Base-by-base conservation (phyloP, 2,888 invertebrate species). In the Zygaena filipendulae region DNA sequence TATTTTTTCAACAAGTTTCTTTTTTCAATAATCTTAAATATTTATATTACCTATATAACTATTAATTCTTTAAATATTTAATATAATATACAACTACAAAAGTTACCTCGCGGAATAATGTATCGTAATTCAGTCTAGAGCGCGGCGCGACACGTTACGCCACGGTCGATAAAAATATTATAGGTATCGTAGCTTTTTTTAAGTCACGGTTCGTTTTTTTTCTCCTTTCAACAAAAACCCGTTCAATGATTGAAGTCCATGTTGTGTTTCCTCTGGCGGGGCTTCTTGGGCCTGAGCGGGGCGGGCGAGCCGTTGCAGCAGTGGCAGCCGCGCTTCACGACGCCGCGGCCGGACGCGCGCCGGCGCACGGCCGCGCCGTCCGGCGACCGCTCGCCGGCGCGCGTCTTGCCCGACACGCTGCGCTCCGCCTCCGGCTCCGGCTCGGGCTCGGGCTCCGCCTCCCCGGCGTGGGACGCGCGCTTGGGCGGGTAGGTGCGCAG, bases 291-390 rank as follows among this genome's bases (percentile, higher is more conserved):
- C 22, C 80, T 63, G 0, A 74, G 70, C 5, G 83, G 74, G 3
- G 81, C 77, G 1, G 83, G 80, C 1, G 79, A 71, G 4, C 84
- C 85, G 49, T 70, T 82, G 55, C 86, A 86, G 53, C 86, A 86
- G 18, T 81, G 81, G 47, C 86, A 86, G 27, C 82, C 83, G 21
- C 84, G 77, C 42, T 84, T 85, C 2, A 84, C 84, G 6, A 84
- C 82, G 4, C 84, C 84, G 0, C 85, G 61, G 0, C 69, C 69
- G 13, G 49, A 82, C 25, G 59, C 83, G 42, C 52, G 77, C 2
- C 70, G 56, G 16, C 63, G 37, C 3, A 48, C 51, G 12, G 59
- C 66, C 24, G 32, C 22, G 14, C 36, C 42, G 20, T 60, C 57
- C 24, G 60, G 52, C 20, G 59, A 52, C 8, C 60, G 38, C 23